Base-by-base conservation (phyloP, 1,140 invertebrate species). In the Probaryconus sp. region DNA sequence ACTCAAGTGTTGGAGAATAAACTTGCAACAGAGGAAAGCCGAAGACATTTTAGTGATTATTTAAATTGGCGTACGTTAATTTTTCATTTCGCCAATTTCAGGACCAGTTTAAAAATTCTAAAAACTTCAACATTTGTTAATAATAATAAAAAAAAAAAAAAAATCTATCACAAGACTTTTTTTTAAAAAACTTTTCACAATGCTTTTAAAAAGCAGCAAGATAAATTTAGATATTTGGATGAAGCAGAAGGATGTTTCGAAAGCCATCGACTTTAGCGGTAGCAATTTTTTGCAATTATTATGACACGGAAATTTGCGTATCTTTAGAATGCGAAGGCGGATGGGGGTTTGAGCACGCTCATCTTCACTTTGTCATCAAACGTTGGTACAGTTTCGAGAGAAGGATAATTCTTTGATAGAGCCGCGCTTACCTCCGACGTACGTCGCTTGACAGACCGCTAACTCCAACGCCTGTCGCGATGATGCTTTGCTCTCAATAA, bases 361-460 rank as follows among this genome's bases (percentile, higher is more conserved):
- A 73, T 80, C 79, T 79, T 69, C 77, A 76, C 79, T 45, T 69
- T 64, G 58, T 70, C 81, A 83, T 85, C 81, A 83, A 81, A 81
- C 78, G 79, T n/a, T n/a, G 51, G 76, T 80, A 83, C 79, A 70
- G 75, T 63, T 42, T 28, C 69, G 76, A 74, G 61, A 79, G 42
- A 71, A 51, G 72, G 80, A 80, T 86, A 83, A 85, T 85, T 85
- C 83, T 86, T 85, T 85, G 82, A 84, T 85, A 81, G 79, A 76
- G 81, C 74, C 70, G 76, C 43, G 82, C 82, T 77, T 74, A 73
- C 70, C 74, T 53, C 60, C 68, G 61, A 24, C 37, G 35, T 31
- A 13, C 40, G 67, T 64, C 42, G 55, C 56, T 63, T 43, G 51
- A 56, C 50, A 48, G 38, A 37, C 48, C 56, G 33, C 42, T 55